Evolutionary conservation across 1,140 invertebrate genomes (phyloP).

Genomic region (Galendromus occidentalis): DNA sequence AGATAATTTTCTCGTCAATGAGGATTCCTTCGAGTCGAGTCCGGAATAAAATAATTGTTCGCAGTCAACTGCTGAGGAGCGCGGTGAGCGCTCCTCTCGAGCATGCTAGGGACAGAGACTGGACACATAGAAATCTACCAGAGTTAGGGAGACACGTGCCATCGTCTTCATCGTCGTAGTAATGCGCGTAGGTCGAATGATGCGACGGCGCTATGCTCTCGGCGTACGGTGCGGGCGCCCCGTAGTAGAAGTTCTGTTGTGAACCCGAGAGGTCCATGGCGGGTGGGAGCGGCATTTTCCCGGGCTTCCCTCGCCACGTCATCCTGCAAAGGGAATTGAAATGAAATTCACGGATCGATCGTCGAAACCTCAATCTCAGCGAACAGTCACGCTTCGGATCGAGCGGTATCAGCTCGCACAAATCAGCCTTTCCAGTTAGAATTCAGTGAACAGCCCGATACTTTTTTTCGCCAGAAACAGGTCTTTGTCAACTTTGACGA

Average conservation of each 20-base stretch:
- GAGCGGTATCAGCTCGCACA: no score
- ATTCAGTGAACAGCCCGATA: no score
- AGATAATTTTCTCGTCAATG: background rate
- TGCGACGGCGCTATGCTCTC: conserved; percentile 83
- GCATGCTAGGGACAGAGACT: no score
- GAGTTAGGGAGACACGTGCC: conserved; percentile 28
- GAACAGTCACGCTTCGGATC: no score
- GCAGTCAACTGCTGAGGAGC: no score
- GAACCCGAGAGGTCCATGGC: conserved; percentile 29
- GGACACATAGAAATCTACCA: no score
- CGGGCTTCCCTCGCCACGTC: background rate
- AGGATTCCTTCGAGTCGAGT: background rate
- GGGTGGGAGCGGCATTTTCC: background rate
- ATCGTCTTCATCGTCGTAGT: conserved; percentile 82
- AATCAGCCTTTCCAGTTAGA: no score
- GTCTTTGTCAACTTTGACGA: no score
- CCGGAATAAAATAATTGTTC: background rate
- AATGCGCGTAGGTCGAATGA: conserved; percentile 83
- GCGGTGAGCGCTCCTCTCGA: no score
- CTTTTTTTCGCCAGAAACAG: no score
- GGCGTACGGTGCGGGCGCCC: conserved; percentile 70
- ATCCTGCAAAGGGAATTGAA: background rate
- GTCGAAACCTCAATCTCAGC: no score
- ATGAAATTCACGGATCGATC: no score
- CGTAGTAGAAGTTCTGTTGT: conserved; percentile 89